Conservation (phyloP, 2,113 vertebrate species). For the Eurystomus gularis region DNA sequence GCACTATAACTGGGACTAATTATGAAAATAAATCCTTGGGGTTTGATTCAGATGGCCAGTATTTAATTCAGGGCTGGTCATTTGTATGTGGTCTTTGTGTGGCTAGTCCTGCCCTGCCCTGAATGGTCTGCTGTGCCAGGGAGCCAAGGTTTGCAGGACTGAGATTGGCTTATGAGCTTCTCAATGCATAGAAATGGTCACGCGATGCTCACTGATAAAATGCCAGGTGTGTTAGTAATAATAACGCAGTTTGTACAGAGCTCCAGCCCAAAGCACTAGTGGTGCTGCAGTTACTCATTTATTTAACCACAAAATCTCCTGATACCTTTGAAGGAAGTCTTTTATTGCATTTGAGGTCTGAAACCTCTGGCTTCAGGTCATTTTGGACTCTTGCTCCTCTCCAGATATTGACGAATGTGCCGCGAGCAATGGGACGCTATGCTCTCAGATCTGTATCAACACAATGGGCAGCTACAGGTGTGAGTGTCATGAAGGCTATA, state of each 20-base stretch:
- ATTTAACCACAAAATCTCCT: neutral
- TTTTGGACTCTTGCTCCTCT: neutral
- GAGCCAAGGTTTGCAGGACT: neutral
- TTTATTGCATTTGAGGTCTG: neutral
- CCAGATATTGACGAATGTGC: slow-evolving; percentile 92
- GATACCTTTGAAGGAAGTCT: neutral
- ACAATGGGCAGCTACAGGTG: slow-evolving; percentile 91
- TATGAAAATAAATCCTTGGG: neutral
- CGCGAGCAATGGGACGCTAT: slow-evolving; percentile 80
- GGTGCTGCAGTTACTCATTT: neutral
- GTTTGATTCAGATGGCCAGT: neutral
- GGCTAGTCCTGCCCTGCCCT: neutral
- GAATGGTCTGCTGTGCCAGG: fast-evolving
- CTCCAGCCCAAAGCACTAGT: neutral
- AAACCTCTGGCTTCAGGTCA: neutral
- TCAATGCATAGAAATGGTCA: neutral
- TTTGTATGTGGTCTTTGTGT: neutral
- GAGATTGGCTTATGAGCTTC: neutral
- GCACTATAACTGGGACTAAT: neutral
- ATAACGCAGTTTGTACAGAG: neutral
- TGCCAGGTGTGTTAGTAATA: neutral
- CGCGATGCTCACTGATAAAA: neutral
- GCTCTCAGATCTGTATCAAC: slow-evolving; percentile 91
- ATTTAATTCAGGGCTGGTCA: neutral
- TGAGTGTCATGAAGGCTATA: slow-evolving; percentile 85